Conservation (phyloP, 2,113 vertebrate species). For the Gadus macrocephalus region DNA sequence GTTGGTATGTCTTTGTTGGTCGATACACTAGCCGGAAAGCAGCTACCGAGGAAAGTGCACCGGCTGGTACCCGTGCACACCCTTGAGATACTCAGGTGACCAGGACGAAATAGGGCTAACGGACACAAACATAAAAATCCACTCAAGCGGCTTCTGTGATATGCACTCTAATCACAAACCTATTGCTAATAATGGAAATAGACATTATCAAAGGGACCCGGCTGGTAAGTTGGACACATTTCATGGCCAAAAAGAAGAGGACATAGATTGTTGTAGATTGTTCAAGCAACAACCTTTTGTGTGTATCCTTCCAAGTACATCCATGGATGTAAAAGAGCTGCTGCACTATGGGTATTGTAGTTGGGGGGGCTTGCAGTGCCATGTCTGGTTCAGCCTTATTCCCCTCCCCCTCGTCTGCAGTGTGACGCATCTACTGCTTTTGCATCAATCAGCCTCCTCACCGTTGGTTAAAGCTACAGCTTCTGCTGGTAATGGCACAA, state of each 20-base stretch:
- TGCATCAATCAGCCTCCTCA: slow-evolving; percentile 87
- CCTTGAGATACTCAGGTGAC: not conserved
- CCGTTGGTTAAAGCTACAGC: slow-evolving; percentile 76
- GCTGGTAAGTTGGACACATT: not conserved
- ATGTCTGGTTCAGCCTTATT: slow-evolving; percentile 51
- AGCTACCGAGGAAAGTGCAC: not conserved
- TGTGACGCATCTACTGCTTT: slow-evolving; percentile 85
- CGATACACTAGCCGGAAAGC: slow-evolving; percentile 4
- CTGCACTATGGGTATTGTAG: slow-evolving; percentile 50
- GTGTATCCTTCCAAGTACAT: slow-evolving; percentile 24
- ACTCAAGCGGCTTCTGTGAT: slow-evolving; percentile 49
- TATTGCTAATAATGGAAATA: slow-evolving; percentile 45
- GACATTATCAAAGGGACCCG: slow-evolving; percentile 8
- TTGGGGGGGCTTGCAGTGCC: slow-evolving; percentile 42
- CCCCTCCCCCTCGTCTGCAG: slow-evolving; percentile 81
- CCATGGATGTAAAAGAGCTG: slow-evolving; percentile 48
- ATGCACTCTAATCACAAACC: slow-evolving; percentile 74
- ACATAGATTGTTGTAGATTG: not conserved
- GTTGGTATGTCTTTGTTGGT: not conserved
- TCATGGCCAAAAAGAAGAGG: not conserved
- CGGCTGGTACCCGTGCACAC: not conserved
- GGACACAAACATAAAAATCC: slow-evolving; percentile 14
- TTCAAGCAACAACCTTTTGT: slow-evolving; percentile 10
- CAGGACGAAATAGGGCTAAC: not conserved
- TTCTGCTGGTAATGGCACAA: slow-evolving; percentile 60